Evolutionary conservation across 1,140 invertebrate species (phyloP), one percentile per base, ranked within the genome.

Genomic region (Spodoptera litura): DNA sequence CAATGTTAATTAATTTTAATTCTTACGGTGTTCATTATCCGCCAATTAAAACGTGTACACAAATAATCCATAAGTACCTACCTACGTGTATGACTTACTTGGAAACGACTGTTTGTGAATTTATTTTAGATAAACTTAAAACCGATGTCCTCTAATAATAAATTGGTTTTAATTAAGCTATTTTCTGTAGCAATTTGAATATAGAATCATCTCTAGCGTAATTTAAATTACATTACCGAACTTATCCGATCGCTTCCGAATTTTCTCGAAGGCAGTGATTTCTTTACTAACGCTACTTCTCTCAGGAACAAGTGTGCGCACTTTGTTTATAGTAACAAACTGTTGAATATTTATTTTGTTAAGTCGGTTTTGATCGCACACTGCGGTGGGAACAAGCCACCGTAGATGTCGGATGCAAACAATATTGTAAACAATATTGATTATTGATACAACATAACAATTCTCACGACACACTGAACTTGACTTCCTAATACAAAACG

Each of bases 311-410:
- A 89, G 76, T 87, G 86, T 80, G 78, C 82, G 52, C 79, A 79
- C 87, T 87, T 90, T 91, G 88, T 93, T 91, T 91, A 91, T 84
- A 88, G 85, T 88, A 77, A 88, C 85, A 83, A 88, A 88, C 85
- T 89, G 88, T 89, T 92, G 88, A 88, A 93, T 92, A 93, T 93
- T 93, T 93, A 93, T 92, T 93, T 93, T 93, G 88, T 91, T 93
- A 91, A 85, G 87, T 88, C 86, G 82, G 77, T 85, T 87, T 88
- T 88, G 89, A 91, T 92, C 89, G 90, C 89, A 92, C 91, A 90
- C 86, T 90, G 82, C 82, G 84, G 91, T 93, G 91, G 91, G 91
- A 93, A 93, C 90, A 31, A 78, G 75, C 61, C 64, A 55, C 75
- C 51, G 78, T 85, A 84, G 83, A 80, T 81, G 82, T 88, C 86